Base-by-base conservation (phyloP, 1,140 invertebrate species). In the Drosophila serrata region DNA sequence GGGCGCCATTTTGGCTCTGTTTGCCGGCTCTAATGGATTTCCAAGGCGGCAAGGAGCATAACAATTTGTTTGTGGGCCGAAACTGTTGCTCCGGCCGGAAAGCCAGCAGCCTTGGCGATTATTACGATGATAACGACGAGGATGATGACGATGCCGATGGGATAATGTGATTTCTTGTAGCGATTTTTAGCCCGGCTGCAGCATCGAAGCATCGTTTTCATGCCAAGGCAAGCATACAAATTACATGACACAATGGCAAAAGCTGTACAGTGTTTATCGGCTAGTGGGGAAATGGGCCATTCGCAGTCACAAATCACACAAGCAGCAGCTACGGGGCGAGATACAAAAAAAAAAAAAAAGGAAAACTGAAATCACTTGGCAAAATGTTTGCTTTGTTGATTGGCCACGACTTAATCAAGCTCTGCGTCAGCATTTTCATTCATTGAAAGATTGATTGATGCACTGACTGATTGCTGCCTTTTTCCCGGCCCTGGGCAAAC, bases 381-480 rank as follows among this genome's bases (percentile, higher is more conserved):
- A 55, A 79, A 69, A 62, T 84, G 78, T 82, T 82, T 82, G 81
- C 64, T 61, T 35, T 70, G 57, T 68, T 85, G 75, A 82, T 85
- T 82, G 82, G 59, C 33, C 45, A 57, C 60, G 73, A 57, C 73
- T 73, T 76, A 76, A 76, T 76, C 62, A 76, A 78, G 72, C 29
- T 12, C 62, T 58, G 74, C 61, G 82, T 81, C 81, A 81, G 78
- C 78, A 56, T 55, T 75, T 49, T 62, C 45, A 62, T 70, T 49
- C 68, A 59, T 62, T 86, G 69, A 75, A 49, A 63, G 70, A 73
- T 79, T 64, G 70, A 68, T 61, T 73, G 67, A 73, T 79, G 81
- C 80, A 82, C 61, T 70, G 72, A 46, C 64, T 37, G 70, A 68
- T 53, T 37, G 61, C 65, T 17, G 45, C 19, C 29, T 58, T 77